Conservation (phyloP, 1,140 invertebrate species). For the Artemia franciscana region DNA sequence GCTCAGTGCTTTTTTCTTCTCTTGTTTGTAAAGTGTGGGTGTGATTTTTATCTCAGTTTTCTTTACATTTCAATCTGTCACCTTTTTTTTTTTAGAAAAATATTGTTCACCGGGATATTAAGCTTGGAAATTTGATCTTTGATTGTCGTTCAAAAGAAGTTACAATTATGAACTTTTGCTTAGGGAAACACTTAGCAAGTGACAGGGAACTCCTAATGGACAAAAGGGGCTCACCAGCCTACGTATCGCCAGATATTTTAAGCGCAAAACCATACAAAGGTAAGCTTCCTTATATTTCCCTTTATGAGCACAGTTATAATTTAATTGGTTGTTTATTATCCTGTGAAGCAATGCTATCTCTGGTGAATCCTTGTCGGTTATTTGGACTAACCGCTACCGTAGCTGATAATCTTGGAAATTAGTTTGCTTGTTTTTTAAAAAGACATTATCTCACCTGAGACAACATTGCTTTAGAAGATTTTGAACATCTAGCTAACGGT, state of each 20-base stretch:
- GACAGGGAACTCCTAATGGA: constrained; percentile 49
- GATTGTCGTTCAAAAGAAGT: constrained; percentile 41
- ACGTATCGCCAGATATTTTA: constrained; percentile 60
- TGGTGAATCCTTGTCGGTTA: no score
- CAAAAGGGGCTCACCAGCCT: constrained; percentile 57
- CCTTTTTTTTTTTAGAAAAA: constrained; percentile 33
- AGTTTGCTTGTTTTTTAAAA: no score
- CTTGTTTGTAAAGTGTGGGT: no score
- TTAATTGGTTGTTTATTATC: no score
- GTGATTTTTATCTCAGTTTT: no score
- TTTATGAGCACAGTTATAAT: neutral
- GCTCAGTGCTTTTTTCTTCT: no score
- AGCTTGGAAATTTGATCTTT: constrained; percentile 53
- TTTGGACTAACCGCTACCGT: no score
- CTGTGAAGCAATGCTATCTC: no score
- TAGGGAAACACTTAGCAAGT: constrained; percentile 48
- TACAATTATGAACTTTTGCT: constrained; percentile 55
- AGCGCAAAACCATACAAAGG: constrained; percentile 44
- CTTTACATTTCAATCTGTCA: constrained; percentile 6
- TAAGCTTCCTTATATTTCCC: constrained; percentile 5
- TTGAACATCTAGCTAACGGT: no score
- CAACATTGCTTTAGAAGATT: no score
- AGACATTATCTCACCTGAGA: no score
- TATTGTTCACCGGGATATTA: constrained; percentile 57
- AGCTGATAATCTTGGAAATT: no score